A percentile compares a stretch with the other conserved stretches of the same genome.
Evolutionary conservation across 2,888 invertebrate species (phyloP).

Genomic region (Sesamia inferens): DNA sequence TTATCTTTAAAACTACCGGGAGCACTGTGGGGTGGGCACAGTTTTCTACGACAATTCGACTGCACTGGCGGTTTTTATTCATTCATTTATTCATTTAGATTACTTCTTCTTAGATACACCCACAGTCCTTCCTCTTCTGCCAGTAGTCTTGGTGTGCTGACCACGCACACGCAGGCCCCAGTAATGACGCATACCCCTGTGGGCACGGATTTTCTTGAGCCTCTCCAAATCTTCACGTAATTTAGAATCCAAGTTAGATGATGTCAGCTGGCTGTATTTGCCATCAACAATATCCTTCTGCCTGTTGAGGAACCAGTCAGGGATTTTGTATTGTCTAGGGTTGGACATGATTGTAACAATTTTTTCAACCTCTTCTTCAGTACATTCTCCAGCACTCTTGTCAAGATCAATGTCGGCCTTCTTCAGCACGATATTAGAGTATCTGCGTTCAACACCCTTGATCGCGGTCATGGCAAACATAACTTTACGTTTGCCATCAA

Average conservation of each 20-base stretch:
- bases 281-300: no score
- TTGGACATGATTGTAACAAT: no score
- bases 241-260: constrained; percentile 98
- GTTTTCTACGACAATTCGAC: constrained; percentile 85
- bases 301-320: no score
- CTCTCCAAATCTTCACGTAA: constrained; percentile 99
- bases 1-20: constrained; percentile 78
- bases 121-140: constrained; percentile 99
- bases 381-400: no score
- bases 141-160: constrained; percentile 99
- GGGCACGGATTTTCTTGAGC: constrained; percentile 99
- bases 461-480: constrained; percentile 99
- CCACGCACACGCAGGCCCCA: constrained; percentile 99
- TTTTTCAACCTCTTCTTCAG: no score
- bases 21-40: constrained; percentile 80
- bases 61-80: constrained; percentile 78
- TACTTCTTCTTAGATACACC: constrained; percentile 99
- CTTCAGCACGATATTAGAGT: no score
- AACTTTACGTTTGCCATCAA: constrained; percentile 99
- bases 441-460: constrained; percentile 99
- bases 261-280: no score
- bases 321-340: no score
- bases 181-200: constrained; percentile 99
- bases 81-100: no score
- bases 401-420: no score